phyloP scores from a whole-genome alignment of 2,113 vertebrate genomes.

The Grammomys surdaster region DNA sequence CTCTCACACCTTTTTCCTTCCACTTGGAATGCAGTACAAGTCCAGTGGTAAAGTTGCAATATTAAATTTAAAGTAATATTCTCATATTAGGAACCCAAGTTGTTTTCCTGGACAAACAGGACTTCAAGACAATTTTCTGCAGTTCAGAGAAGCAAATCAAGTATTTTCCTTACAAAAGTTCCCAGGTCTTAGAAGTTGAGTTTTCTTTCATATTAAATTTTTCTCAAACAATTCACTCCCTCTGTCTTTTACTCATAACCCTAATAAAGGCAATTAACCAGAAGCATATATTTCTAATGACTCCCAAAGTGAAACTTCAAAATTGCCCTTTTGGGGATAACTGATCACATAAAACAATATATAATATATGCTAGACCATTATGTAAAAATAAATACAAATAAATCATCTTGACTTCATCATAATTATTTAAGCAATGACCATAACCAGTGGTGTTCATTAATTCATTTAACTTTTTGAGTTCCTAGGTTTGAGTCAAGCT shows the following conservation, averaged over 20 bases:
- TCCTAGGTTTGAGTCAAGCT: not conserved
- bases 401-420: conserved; percentile 50
- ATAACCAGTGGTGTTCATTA: not conserved
- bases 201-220: not conserved
- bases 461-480: conserved; percentile 29
- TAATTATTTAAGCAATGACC: conserved; percentile 12
- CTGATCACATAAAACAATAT: not conserved
- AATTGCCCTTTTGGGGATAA: not conserved
- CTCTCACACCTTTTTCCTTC: not conserved
- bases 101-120: not conserved
- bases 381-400: not conserved
- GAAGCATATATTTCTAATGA: not conserved
- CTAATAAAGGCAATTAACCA: not conserved
- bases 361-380: not conserved
- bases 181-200: not conserved
- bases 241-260: not conserved
- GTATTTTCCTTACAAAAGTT: not conserved
- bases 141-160: not conserved
- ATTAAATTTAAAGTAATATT: not conserved
- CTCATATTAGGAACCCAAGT: not conserved
- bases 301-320: not conserved
- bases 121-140: not conserved
- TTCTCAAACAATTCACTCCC: not conserved
- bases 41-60: not conserved
- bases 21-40: not conserved